Evolutionary conservation across 2,797 vertebrate species (phyloP).

Genomic region (Sebastolobus altivelis): DNA sequence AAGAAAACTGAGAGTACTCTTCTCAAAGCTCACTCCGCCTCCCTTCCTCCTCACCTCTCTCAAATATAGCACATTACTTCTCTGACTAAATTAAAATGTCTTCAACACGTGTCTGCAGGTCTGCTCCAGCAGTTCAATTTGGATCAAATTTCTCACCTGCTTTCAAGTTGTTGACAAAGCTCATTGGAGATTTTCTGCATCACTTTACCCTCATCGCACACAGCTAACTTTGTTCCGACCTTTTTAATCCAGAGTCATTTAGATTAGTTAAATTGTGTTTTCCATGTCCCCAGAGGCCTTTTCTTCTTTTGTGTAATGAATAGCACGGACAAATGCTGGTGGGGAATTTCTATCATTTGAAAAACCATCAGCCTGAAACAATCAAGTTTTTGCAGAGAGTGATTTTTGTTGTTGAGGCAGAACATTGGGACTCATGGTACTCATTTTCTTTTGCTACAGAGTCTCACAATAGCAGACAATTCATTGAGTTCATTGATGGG

Average conservation of each 20-base stretch:
- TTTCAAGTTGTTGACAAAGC: conserved; percentile 24
- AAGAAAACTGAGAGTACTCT: background rate
- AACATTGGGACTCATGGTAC: background rate
- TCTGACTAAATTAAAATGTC: conserved; percentile 19
- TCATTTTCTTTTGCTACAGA: conserved; percentile 3
- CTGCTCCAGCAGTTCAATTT: conserved; percentile 23
- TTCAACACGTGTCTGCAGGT: conserved; percentile 19
- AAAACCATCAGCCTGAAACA: conserved; percentile 38
- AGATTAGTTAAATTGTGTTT: conserved; percentile 62
- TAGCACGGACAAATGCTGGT: conserved; percentile 35
- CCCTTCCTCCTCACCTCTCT: background rate
- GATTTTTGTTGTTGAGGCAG: conserved; percentile 16
- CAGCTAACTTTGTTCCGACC: conserved; percentile 49
- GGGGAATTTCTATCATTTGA: conserved; percentile 44
- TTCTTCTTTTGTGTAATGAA: conserved; percentile 38
- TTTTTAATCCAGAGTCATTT: conserved; percentile 61
- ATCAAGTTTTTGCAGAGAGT: conserved; percentile 8
- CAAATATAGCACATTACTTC: background rate
- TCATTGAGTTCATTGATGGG: background rate
- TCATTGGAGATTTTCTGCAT: conserved; percentile 40
- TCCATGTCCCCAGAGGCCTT: conserved; percentile 26
- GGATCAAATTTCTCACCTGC: conserved; percentile 19
- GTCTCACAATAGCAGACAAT: conserved; percentile 7
- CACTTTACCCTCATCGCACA: conserved; percentile 14
- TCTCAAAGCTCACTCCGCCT: background rate